These are phyloP conservation scores for Aphidius ervi DNA, from an alignment of 1,140 invertebrate species.

Conservation along the genomic window DNA sequence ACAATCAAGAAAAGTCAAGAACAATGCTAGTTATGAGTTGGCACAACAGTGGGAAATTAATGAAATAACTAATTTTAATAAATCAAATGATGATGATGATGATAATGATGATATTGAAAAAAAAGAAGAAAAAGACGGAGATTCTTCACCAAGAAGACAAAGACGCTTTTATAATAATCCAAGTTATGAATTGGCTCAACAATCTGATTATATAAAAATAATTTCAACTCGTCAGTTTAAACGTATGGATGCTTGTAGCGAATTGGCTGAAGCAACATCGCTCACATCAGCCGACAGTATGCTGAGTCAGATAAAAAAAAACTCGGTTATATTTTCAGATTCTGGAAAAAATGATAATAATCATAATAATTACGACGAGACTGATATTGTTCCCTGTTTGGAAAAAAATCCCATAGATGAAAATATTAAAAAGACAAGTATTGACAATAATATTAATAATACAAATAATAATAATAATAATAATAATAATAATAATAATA, in stretches of 20 bases:
- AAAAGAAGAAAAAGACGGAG: too few relatives aligned
- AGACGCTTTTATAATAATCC: conserved; percentile 43
- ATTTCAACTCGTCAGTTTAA: conserved; percentile 31
- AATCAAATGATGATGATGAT: conserved; percentile 14
- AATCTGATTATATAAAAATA: conserved; percentile 41
- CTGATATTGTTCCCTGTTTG: conserved; percentile 45
- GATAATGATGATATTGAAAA: not conserved
- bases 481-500: conserved; percentile 5
- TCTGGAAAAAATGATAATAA: conserved; percentile 41
- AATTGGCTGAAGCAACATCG: conserved; percentile 33
- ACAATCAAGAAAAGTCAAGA: conserved; percentile 31
- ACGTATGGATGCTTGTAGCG: conserved; percentile 48
- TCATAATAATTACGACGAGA: conserved; percentile 39
- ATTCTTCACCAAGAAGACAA: conserved; percentile 4
- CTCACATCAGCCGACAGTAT: conserved; percentile 25
- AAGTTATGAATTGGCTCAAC: conserved; percentile 49
- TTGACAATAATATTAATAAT: conserved; percentile 3
- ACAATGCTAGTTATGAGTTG: conserved; percentile 47
- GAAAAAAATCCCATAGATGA: conserved; percentile 44
- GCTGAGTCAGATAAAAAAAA: conserved; percentile 51
- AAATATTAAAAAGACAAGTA: conserved; percentile 1
- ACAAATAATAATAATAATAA: not conserved
- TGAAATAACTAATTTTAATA: conserved; percentile 26
- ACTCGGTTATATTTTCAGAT: conserved; percentile 50
- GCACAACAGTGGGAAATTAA: conserved; percentile 43